phyloP scores from a whole-genome alignment of 2,113 vertebrate species.

The Eulemur rufifrons region DNA sequence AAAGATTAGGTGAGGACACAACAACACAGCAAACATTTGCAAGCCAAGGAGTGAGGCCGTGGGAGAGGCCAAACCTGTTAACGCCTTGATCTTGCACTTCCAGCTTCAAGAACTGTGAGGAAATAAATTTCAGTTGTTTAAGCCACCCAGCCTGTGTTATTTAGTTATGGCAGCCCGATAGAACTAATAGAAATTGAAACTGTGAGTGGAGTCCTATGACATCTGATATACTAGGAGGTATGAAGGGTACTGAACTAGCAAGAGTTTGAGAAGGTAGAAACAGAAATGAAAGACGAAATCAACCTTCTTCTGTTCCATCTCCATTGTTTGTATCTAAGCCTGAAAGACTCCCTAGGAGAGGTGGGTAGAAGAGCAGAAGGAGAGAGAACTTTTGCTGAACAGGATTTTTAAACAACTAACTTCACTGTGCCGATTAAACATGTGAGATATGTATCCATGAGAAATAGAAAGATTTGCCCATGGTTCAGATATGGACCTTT shows the following conservation, averaged over 20 bases:
- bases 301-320: not conserved
- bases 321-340: not conserved
- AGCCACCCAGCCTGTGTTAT: not conserved
- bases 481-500: not conserved
- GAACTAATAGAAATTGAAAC: not conserved
- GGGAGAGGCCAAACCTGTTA: not conserved
- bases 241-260: not conserved
- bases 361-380: not conserved
- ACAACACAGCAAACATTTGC: not conserved
- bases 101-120: not conserved
- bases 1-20: not conserved
- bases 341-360: not conserved
- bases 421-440: not conserved
- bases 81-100: not conserved
- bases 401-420: not conserved
- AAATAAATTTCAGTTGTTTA: not conserved
- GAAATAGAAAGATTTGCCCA: not conserved
- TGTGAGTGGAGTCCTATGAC: not conserved
- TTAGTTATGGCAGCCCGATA: not conserved
- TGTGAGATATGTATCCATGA: no score
- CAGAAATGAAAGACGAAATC: no score
- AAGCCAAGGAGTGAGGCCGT: not conserved
- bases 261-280: not conserved
- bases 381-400: not conserved
- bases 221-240: not conserved